phyloP scores from a whole-genome alignment of 2,888 invertebrate species.

The Drosophila rubida region DNA sequence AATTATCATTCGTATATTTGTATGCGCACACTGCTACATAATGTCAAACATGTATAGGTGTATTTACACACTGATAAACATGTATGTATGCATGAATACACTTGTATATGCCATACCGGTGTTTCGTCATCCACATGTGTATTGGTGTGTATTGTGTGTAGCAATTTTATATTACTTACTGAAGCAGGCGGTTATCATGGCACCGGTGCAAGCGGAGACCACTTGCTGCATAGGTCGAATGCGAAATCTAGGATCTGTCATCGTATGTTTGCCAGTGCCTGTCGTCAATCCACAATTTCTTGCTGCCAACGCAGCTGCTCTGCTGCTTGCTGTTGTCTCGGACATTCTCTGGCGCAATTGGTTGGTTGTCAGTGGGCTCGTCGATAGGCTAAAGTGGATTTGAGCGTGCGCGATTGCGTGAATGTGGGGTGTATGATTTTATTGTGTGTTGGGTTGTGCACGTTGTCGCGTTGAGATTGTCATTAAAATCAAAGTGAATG shows the following conservation, averaged over 20 bases:
- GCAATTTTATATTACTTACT: constrained; percentile 86
- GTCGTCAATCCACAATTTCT: constrained; percentile 2
- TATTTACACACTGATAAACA: background rate
- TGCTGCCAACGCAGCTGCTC: background rate
- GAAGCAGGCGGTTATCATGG: constrained; percentile 94
- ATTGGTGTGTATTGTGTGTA: constrained; percentile 2
- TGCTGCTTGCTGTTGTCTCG: constrained; percentile 30
- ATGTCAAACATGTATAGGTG: background rate
- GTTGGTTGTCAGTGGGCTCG: constrained; percentile 18
- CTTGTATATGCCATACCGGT: background rate
- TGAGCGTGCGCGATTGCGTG: constrained; percentile 1
- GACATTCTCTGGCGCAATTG: constrained; percentile 29
- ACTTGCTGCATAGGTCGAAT: constrained; percentile 85
- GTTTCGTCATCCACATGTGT: background rate
- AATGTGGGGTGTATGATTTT: constrained; percentile 1
- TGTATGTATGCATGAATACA: background rate
- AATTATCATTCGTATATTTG: constrained; percentile 23
- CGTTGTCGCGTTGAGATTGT: constrained; percentile 8
- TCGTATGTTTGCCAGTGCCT: constrained; percentile 33
- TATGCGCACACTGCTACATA: background rate
- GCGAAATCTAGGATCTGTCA: constrained; percentile 91
- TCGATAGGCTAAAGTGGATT: constrained; percentile 36
- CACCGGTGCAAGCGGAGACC: constrained; percentile 89
- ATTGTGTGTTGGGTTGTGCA: constrained; percentile 4
- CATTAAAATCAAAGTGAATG: constrained; percentile 12